Evolutionary conservation across 2,797 vertebrate genomes (phyloP), one percentile per base, ranked within the genome.

Genomic region (Pangasius macronema): DNA sequence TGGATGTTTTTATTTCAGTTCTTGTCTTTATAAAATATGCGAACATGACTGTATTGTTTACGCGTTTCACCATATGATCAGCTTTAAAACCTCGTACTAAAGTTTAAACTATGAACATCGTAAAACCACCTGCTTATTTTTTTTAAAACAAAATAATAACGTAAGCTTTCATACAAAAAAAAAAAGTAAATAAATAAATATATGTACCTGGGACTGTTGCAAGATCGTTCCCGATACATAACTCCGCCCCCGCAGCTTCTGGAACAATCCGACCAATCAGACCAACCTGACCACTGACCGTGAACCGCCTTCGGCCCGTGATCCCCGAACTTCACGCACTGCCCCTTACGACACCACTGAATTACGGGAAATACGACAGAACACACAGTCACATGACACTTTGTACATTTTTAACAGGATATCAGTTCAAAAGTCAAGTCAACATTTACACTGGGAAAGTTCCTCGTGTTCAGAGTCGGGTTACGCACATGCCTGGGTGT

Each of bases 321-420:
- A 20, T 99, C 98, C 39, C 98, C 98, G 0, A 96, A 95, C 86
- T 95, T 97, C 3, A 99, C 97, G 91, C 99, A 99, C 92, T 99
- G 97, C 84, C 99, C 98, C 92, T 96, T 96, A 88, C 97, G 97
- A 92, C 99, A 99, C 99, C 98, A 99, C 98, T 99, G 95, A 82
- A 86, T 61, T 65, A 82, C 27, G 61, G 80, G 80, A 49, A 49
- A 65, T 46, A 0, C 49, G 10, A 11, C 57, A 93, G 70, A 91
- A 84, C 94, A 92, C 0, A 61, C 7, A 81, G 5, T 9, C 82
- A 53, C 3, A 73, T 3, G 20, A 5, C 24, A 2, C 27, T 24
- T 46, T 39, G 33, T 36, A 36, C 7, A 6, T 75, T 27, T 75
- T 75, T 46, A n/a, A 14, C 70, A 46, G 13, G 14, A 76, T 8